phyloP scores from a whole-genome alignment of 2,113 vertebrate genomes.

The Ophthalmolycus amberensis region DNA sequence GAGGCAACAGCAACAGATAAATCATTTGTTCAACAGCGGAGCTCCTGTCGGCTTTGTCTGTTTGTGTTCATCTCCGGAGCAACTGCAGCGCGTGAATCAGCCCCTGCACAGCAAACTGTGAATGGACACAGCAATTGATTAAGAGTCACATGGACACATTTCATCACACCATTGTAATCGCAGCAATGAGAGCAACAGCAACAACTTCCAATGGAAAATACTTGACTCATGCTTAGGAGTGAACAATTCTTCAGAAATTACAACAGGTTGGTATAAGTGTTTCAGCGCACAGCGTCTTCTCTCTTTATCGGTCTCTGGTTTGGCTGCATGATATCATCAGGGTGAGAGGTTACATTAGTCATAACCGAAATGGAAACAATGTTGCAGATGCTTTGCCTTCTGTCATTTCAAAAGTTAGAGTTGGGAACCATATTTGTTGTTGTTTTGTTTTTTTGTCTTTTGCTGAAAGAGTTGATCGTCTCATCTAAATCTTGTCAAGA shows the following conservation, averaged over 20 bases:
- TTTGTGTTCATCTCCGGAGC: constrained; percentile 63
- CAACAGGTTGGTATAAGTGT: background rate
- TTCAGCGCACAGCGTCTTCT: background rate
- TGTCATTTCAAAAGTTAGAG: background rate
- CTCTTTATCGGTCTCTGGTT: background rate
- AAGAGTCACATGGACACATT: constrained; percentile 28
- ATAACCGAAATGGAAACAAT: background rate
- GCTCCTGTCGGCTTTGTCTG: constrained; percentile 37
- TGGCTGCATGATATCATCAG: background rate
- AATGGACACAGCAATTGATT: constrained; percentile 31
- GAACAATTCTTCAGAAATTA: background rate
- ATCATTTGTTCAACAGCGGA: constrained; percentile 20
- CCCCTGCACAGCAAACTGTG: background rate
- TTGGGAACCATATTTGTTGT: background rate
- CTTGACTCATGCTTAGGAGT: background rate
- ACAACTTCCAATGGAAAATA: background rate
- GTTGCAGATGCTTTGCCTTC: background rate
- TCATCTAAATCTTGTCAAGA: background rate
- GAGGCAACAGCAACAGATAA: constrained; percentile 12
- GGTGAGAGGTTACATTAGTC: constrained; percentile 2
- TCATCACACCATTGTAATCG: constrained; percentile 48
- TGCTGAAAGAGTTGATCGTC: background rate
- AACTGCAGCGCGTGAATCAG: constrained; percentile 54
- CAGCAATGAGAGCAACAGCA: background rate
- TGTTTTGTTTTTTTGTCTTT: background rate